phyloP scores from a whole-genome alignment of 2,888 invertebrate genomes.

The Caprella mutica region DNA sequence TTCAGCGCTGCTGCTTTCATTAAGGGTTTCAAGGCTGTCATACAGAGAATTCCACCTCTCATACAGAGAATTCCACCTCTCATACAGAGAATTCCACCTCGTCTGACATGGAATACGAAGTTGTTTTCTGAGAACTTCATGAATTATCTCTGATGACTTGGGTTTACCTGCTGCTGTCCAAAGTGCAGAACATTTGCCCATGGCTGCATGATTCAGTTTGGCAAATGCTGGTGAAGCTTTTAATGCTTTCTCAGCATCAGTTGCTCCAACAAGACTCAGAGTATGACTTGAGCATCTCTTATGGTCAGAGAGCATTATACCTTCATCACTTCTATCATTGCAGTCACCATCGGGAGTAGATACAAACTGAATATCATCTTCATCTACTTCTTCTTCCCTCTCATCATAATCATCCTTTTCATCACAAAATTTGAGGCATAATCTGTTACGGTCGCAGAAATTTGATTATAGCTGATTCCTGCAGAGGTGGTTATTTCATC shows the following conservation, averaged over 20 bases:
- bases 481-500: not conserved
- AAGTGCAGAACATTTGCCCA: slow-evolving; percentile 5
- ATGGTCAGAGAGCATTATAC: not conserved
- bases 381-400: not conserved
- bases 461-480: not conserved
- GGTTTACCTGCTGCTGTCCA: not conserved
- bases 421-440: not conserved
- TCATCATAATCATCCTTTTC: not conserved
- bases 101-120: not conserved
- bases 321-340: not conserved
- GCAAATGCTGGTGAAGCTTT: not conserved
- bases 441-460: not conserved
- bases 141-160: not conserved
- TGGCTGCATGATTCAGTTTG: not conserved
- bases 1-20: no score
- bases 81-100: not conserved
- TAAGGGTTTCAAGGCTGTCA: no score
- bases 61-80: no score
- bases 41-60: no score
- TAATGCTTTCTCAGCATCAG: slow-evolving; percentile 7
- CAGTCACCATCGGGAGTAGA: no score
- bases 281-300: not conserved
- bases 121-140: not conserved
- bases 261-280: not conserved
- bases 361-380: not conserved